Percentiles rank a stretch among this genome's conserved stretches.
These are phyloP conservation scores for Hydropotes inermis DNA, from an alignment of 2,113 vertebrate genomes.

Conservation along the genomic window DNA sequence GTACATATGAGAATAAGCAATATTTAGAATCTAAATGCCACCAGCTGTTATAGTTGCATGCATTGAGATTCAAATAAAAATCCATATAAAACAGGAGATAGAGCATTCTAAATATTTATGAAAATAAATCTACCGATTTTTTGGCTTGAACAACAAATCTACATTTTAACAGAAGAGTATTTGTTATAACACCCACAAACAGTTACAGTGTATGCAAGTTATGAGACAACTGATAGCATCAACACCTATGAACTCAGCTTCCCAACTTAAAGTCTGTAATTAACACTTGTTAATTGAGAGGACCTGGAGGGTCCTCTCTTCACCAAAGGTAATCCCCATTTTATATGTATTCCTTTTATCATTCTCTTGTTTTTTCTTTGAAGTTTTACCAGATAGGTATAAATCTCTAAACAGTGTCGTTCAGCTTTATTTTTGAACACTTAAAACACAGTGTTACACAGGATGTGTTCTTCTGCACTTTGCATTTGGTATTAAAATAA, in stretches of 20 bases:
- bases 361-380: neutral
- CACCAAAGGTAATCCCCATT: neutral
- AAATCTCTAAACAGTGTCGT: neutral
- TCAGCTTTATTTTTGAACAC: conserved; percentile 25
- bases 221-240: neutral
- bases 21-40: conserved; percentile 89
- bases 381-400: neutral
- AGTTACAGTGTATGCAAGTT: neutral
- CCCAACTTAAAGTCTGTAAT: neutral
- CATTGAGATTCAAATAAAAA: conserved; percentile 83
- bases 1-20: conserved; percentile 85
- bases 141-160: conserved; percentile 29
- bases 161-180: neutral
- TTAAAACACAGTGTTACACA: neutral
- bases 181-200: neutral
- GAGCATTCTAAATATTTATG: conserved; percentile 77
- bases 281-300: neutral
- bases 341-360: neutral
- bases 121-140: conserved; percentile 77
- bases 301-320: neutral
- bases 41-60: conserved; percentile 86
- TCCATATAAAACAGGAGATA: conserved; percentile 72
- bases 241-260: neutral
- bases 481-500: conserved; percentile 24
- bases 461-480: neutral